These are phyloP conservation scores for Strigops habroptila DNA, from an alignment of 2,113 vertebrate genomes.

Conservation along the genomic window DNA sequence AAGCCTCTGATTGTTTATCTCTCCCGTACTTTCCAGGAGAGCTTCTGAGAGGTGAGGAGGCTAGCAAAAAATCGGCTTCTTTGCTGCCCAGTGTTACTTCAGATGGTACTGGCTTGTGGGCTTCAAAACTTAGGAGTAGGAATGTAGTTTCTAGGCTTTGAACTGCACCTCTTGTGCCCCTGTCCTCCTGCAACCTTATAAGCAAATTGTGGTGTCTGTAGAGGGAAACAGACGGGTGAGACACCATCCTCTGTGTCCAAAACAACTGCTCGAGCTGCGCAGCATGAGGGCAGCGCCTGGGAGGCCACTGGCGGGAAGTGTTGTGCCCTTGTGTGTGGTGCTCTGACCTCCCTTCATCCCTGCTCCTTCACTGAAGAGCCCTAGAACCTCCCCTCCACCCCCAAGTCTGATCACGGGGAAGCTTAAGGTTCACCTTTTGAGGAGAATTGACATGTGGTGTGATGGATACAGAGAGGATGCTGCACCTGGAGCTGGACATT, in stretches of 20 bases:
- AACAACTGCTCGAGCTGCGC: neutral
- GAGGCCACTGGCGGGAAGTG: neutral
- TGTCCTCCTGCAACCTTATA: neutral
- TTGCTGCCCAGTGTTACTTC: neutral
- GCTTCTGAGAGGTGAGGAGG: neutral
- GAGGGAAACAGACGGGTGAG: neutral
- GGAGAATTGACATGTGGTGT: rapidly evolving
- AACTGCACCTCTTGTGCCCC: neutral
- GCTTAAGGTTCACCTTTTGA: neutral
- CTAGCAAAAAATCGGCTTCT: neutral
- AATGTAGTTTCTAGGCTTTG: neutral
- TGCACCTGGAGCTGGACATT: neutral
- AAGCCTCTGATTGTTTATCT: neutral
- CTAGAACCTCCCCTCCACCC: neutral
- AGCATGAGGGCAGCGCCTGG: neutral
- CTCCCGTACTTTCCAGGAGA: neutral
- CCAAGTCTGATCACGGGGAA: no score
- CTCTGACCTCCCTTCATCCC: neutral
- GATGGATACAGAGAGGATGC: neutral
- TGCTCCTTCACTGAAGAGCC: neutral
- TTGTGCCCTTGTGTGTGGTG: neutral
- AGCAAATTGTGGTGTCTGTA: neutral
- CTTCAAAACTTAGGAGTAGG: neutral
- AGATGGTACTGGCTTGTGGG: neutral
- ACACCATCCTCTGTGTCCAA: neutral